Base-by-base conservation (phyloP, 2,888 invertebrate genomes). In the Nymphalis c-album region DNA sequence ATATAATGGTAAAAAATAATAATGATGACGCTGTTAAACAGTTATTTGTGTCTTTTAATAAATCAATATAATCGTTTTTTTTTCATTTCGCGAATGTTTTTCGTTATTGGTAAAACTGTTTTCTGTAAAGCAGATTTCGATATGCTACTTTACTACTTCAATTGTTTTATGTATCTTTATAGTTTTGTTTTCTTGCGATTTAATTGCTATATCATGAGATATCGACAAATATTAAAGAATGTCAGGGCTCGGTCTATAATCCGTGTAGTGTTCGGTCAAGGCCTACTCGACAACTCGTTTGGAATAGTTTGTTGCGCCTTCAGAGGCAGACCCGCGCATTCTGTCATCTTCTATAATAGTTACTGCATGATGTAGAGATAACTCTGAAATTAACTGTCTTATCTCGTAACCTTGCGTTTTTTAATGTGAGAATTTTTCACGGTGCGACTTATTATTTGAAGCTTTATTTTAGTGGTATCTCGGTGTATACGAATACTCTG, bases 181-280 rank as follows among this genome's bases (percentile, higher is more conserved):
- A 8, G 7, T n/a, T 22, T 18, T 48, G n/a, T 5, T 48, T n/a
- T 18, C 18, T 18, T 17, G 17, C 18, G n/a, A 6, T 48, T 48
- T n/a, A 47, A n/a, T 66, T 35, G 48, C 6, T 61, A 40, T 63
- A 69, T 62, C 57, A 61, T 53, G 53, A n/a, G n/a, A 67, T 64
- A 65, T 68, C 63, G 57, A 67, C 67, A 63, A 70, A 70, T 70
- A 67, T 59, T 51, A 60, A 87, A 88, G 83, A 84, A 83, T 88
- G 90, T 88, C 88, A 89, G 77, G 88, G 89, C 78, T 84, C 73
- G 72, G 74, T 77, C 70, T 66, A 69, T 73, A 74, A 72, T 64
- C 82, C 81, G 81, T 79, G 78, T 77, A 75, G 76, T 67, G 77
- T 77, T 78, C 77, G 90, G 90, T 89, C 92, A 92, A 92, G 91